Percentiles rank a stretch among this genome's conserved stretches.
phyloP scores from a whole-genome alignment of 2,797 vertebrate species.

The Arnoldichthys spilopterus region DNA sequence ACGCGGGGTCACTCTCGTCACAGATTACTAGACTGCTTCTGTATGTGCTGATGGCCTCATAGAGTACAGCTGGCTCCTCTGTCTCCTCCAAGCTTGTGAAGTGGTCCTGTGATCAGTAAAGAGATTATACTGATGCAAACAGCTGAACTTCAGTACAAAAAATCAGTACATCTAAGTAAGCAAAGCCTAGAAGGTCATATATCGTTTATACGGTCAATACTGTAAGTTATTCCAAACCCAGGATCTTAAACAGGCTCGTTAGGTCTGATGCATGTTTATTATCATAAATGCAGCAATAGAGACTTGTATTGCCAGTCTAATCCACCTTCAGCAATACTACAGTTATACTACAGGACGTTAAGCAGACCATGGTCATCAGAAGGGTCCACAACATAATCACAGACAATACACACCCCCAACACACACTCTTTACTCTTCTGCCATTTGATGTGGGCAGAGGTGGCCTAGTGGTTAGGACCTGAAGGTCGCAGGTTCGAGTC shows the following conservation, averaged over 20 bases:
- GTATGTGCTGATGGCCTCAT: constrained; percentile 91
- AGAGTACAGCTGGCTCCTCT: constrained; percentile 88
- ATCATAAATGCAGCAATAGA: neutral
- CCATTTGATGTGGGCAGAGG: too few species aligned
- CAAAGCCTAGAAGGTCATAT: neutral
- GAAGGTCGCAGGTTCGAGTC: too few species aligned
- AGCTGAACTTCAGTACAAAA: neutral
- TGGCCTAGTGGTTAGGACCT: too few species aligned
- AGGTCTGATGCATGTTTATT: neutral
- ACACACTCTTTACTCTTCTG: too few species aligned
- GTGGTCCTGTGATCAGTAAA: constrained; percentile 83
- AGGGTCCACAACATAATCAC: too few species aligned
- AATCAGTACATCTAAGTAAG: neutral
- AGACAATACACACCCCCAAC: too few species aligned
- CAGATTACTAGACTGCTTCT: constrained; percentile 93
- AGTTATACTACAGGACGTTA: too few species aligned
- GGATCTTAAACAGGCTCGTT: neutral
- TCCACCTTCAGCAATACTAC: too few species aligned
- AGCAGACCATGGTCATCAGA: too few species aligned
- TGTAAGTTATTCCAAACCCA: neutral
- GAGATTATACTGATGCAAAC: neutral
- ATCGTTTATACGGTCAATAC: neutral
- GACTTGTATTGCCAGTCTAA: neutral
- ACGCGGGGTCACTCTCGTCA: constrained; percentile 94
- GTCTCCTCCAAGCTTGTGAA: constrained; percentile 98